A percentile compares a stretch with the other conserved stretches of the same genome.
phyloP scores from a whole-genome alignment of 2,113 vertebrate species.

The Silurus glanis region DNA sequence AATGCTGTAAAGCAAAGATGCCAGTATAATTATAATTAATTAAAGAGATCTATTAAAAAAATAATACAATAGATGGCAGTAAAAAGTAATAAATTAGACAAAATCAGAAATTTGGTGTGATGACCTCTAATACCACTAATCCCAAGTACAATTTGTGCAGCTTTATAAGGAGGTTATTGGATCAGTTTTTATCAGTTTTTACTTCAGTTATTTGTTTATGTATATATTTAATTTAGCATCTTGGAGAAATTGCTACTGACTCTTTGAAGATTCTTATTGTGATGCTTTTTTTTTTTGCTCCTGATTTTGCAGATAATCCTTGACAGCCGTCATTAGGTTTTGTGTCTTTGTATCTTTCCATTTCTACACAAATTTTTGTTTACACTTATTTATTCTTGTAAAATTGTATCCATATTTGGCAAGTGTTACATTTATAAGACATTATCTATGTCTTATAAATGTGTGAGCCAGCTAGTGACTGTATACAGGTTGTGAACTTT shows the following conservation, averaged over 20 bases:
- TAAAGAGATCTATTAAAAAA: not conserved
- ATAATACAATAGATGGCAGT: not conserved
- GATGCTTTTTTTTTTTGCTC: not conserved
- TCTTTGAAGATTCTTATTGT: not conserved
- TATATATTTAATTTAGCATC: not conserved
- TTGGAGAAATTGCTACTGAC: too few relatives aligned
- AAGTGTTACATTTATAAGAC: not conserved
- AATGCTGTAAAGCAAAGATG: not conserved
- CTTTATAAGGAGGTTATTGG: not conserved
- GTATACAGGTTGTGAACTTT: constrained; percentile 15
- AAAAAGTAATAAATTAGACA: not conserved
- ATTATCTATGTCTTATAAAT: not conserved
- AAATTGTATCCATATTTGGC: not conserved
- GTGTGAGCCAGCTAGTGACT: constrained; percentile 6
- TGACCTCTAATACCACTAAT: not conserved
- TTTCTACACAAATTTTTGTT: too few relatives aligned
- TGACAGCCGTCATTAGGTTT: not conserved
- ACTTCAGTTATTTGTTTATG: too few relatives aligned
- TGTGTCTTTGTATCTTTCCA: too few relatives aligned
- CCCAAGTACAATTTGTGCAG: not conserved
- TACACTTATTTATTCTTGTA: too few relatives aligned
- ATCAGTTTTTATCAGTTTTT: not conserved
- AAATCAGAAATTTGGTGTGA: not conserved
- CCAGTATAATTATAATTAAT: not conserved
- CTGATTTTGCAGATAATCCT: not conserved